Base-by-base conservation (phyloP, 2,113 vertebrate species). In the Diphyllodes magnificus region DNA sequence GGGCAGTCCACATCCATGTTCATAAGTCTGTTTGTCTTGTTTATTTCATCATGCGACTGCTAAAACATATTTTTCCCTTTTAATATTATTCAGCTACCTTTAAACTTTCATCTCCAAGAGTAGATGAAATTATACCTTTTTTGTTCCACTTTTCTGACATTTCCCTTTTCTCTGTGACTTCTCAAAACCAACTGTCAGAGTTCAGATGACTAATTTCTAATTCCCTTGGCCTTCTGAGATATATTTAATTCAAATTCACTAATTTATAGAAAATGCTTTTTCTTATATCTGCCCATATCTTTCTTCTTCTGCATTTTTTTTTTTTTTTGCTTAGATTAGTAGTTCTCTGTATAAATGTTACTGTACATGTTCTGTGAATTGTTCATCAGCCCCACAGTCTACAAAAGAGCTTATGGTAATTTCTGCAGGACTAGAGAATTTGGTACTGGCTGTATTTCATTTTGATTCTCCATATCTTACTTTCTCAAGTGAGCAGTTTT, bases 141-240 rank as follows among this genome's bases (percentile, higher is more conserved):
- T 72, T 9, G 21, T 40, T 90, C 9, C 19, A 37, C 20, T 90
- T 88, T 91, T 86, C 44, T 88, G 51, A 70, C 47, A 86, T 81
- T 90, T 86, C 16, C 10, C 9, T 75, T 92, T 94, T 86, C 39
- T 78, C 40, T 51, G 13, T 80, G 54, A 68, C 76, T 94, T 94
- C 51, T 92, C 45, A 83, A 93, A 92, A 81, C 35, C 44, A 94
- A 27, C n/a, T 77, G 50, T 93, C 82, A 93, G 51, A 86, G 83
- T 90, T 90, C 88, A 88, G 68, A 88, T 92, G 56, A 91, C 76
- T 88, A 88, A 95, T 78, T 64, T 27, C 39, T 78, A 84, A 86
- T 95, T 94, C 47, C 16, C 39, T 66, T 68, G 28, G 64, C n/a
- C 69, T 31, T 60, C 64, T 86, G 68, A 77, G 47, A 70, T 81